Evolutionary conservation across 2,888 invertebrate genomes (phyloP), one percentile per base, ranked within the genome.

Genomic region (Punctoribates punctum): DNA sequence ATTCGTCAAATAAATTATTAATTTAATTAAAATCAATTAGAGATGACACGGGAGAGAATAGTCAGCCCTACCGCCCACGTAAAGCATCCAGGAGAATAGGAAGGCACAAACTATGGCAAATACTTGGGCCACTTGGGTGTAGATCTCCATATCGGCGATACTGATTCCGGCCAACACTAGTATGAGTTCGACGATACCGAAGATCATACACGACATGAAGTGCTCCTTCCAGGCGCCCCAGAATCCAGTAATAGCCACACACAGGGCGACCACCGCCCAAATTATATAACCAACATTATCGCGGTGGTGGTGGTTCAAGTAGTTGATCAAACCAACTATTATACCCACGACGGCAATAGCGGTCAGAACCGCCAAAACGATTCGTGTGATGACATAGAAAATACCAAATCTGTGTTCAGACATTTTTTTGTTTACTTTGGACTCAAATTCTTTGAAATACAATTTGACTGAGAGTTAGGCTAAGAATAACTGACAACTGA

Each of bases 171-270:
- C 73, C 73, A 73, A 73, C 20, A 73, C 6, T 2, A 73, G 27
- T 4, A 62, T 62, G 6, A 62, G n/a, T 29, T 62, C 62, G 0
- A 15, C 20, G 38, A 73, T 73, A 5, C 46, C 73, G 23, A 23
- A 27, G 2, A 73, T 48, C 51, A 42, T n/a, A 73, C 42, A 42
- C 4, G 73, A 46, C 27, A 73, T 13, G 51, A 73, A 73, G 51
- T 73, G 73, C 23, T 73, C 73, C n/a, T 25, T 38, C 73, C 73
- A 73, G 20, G 51, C 73, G 25, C 73, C 73, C n/a, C 27, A 42
- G 17, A 73, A 73, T 8, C 73, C 73, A 27, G 23, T 17, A 11
- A 42, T 27, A 5, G 51, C 38, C n/a, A 51, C 46, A 11, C 46
- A 6, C 5, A 73, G 51, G 15, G 13, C 17, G 0, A 73, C 46